Evolutionary conservation across 2,113 vertebrate genomes (phyloP).

Genomic region (Onychostoma macrolepis): DNA sequence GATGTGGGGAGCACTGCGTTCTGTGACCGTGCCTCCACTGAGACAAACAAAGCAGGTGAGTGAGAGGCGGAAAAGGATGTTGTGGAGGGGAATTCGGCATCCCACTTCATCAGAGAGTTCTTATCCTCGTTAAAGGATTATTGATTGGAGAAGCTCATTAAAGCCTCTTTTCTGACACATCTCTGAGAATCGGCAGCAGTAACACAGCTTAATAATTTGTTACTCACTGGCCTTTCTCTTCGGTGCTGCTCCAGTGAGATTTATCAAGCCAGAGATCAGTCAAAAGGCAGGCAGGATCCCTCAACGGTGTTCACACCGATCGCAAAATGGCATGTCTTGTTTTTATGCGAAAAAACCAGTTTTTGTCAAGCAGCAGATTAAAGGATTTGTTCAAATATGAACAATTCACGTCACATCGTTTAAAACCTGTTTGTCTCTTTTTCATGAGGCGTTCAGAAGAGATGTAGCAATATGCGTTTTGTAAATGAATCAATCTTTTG

Average conservation of each 20-base stretch:
- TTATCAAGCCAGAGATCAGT: conserved; percentile 56
- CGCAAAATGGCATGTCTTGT: not conserved
- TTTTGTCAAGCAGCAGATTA: conserved; percentile 5
- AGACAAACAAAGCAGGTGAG: conserved; percentile 55
- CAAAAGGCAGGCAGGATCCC: conserved; percentile 44
- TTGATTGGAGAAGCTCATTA: conserved; percentile 67
- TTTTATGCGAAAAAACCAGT: not conserved
- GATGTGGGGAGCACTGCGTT: conserved; percentile 30
- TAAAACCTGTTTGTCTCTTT: not conserved
- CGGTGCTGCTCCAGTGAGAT: conserved; percentile 46
- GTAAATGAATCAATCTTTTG: not conserved
- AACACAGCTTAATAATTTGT: conserved; percentile 59
- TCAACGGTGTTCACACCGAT: conserved; percentile 32
- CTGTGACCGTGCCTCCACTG: conserved; percentile 27
- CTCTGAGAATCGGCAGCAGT: conserved; percentile 55
- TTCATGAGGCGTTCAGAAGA: not conserved
- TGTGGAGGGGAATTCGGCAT: conserved; percentile 51
- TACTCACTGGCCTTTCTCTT: conserved; percentile 45
- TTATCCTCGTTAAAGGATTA: conserved; percentile 63
- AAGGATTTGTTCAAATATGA: not conserved
- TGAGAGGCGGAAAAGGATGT: conserved; percentile 54
- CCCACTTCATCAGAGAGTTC: conserved; percentile 64
- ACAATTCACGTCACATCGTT: not conserved
- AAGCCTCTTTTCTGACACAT: conserved; percentile 59
- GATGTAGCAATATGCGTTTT: not conserved